Evolutionary conservation across 2,888 invertebrate genomes (phyloP), one percentile per base, ranked within the genome.

Genomic region (Nymphalis c-album): DNA sequence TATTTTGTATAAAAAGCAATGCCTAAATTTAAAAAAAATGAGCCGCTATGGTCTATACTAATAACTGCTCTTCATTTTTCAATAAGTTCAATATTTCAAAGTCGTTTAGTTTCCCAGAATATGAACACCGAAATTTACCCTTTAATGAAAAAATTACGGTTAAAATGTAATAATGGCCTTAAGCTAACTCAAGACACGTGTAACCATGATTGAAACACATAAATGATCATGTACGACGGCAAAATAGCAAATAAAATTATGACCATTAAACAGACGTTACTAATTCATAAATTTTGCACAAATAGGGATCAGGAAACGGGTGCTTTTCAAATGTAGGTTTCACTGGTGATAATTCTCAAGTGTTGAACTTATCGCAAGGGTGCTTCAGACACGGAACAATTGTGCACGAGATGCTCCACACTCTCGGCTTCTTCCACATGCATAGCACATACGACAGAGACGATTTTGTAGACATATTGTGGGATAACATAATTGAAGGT

Each of bases 381-480:
- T 94, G 94, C 78, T 93, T 94, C 67, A 87, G 82, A 35, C 93
- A 93, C 68, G 95, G 96, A 18, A 95, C 95, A 13, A 93, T 96
- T 5, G 93, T 95, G 8, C 96, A 97, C 80, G 97, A 97, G 83
- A 91, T 97, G 81, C 91, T 97, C 77, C 97, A 97, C 78, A 95
- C 96, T 0, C 83, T 96, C 1, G 97, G 97, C 0, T 97, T 97
- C 84, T 96, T 95, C 82, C 97, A 97, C 79, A 97, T 97, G 87
- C 97, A 97, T 80, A 96, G 95, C 78, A 93, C 96, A 26, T 94
- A 94, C 18, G 95, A 97, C 83, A 93, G 97, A 72, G 96, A 97
- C 79, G 93, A 95, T 1, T 96, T 93, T 81, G 95, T 97, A 1
- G 93, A 93, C 73, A 96, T 97, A 73, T 85, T 94, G 62, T 96